phyloP scores from a whole-genome alignment of 2,888 invertebrate genomes.

The Fragum sueziense region DNA sequence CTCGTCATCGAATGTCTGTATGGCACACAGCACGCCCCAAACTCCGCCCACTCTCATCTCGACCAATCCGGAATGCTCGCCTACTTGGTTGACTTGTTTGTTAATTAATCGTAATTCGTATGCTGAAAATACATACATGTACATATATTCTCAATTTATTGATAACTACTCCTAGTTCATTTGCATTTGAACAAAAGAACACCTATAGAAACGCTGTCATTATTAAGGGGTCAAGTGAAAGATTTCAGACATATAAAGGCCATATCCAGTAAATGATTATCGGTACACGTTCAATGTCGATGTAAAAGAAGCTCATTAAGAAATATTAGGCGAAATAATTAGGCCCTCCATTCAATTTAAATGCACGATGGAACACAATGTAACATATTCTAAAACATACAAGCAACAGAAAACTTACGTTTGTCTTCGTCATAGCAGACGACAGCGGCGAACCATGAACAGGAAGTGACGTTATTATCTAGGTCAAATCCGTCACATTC shows the following conservation, averaged over 20 bases:
- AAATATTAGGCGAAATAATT: background rate
- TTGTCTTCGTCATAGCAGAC: constrained; percentile 45
- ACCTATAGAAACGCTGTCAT: no score
- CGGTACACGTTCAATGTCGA: no score
- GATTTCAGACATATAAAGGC: no score
- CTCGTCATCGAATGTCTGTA: constrained; percentile 46
- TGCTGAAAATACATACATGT: constrained; percentile 37
- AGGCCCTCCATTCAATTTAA: background rate
- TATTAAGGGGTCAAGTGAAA: no score
- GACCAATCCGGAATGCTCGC: constrained; percentile 46
- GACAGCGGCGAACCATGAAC: constrained; percentile 49
- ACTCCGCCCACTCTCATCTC: constrained; percentile 51
- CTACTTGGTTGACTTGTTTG: constrained; percentile 14
- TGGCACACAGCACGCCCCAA: constrained; percentile 56
- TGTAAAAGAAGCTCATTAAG: background rate
- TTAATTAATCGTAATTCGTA: constrained; percentile 51
- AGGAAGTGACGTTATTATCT: constrained; percentile 36
- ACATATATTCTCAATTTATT: no score
- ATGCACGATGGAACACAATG: no score
- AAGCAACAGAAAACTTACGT: constrained; percentile 27
- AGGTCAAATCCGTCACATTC: constrained; percentile 49
- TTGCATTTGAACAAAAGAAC: no score
- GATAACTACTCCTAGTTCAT: no score
- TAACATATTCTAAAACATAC: background rate
- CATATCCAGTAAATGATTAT: background rate